Percentiles rank a stretch among this genome's conserved stretches.
Conservation (phyloP, 2,888 invertebrate genomes). For the Druceiella hillmani region DNA sequence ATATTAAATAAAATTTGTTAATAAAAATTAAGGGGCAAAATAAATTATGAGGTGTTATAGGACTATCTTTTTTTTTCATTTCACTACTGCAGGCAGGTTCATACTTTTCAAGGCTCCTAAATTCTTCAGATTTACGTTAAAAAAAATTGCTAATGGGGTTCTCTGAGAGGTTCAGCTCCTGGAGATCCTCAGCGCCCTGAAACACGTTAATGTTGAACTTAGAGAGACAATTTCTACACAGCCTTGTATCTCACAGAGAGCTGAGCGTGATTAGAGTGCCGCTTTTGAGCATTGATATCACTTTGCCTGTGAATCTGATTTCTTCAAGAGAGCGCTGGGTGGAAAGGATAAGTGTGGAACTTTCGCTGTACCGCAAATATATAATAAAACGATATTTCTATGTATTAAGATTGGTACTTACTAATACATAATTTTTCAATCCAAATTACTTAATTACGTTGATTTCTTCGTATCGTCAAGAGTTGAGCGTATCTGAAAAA, state of each 20-base stretch:
- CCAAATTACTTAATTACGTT: no score
- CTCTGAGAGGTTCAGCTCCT: constrained; percentile 76
- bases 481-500: no score
- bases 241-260: constrained; percentile 61
- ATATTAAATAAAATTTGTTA: no score
- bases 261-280: constrained; percentile 66
- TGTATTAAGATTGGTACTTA: constrained; percentile 8
- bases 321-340: constrained; percentile 65
- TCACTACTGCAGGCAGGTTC: constrained; percentile 80
- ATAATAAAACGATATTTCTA: background rate
- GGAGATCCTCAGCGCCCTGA: constrained; percentile 67
- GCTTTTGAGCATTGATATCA: constrained; percentile 69
- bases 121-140: constrained; percentile 68
- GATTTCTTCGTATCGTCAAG: no score
- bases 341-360: constrained; percentile 64
- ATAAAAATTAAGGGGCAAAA: constrained; percentile 56
- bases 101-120: constrained; percentile 65
- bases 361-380: constrained; percentile 51
- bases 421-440: no score
- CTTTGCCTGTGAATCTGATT: constrained; percentile 75
- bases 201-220: constrained; percentile 83
- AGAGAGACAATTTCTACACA: constrained; percentile 72
- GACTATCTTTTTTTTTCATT: no score
- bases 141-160: constrained; percentile 82
- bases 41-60: no score